Percentiles rank a stretch among this genome's conserved stretches.
Conservation (phyloP, 2,888 invertebrate genomes). For the Parthenolecanium corni region DNA sequence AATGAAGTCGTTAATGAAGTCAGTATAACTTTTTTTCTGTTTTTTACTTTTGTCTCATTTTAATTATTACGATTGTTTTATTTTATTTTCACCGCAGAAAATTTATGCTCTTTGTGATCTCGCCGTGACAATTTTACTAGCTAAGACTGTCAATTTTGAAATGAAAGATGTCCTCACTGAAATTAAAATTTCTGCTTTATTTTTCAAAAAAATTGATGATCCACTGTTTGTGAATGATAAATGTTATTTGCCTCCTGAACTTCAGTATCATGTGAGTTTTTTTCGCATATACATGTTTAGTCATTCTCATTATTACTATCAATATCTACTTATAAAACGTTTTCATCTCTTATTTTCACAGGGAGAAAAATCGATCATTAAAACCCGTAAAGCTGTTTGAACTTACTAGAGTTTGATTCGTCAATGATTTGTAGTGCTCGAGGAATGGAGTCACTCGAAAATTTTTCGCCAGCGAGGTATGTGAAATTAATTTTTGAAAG, state of each 20-base stretch:
- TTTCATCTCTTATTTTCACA: neutral
- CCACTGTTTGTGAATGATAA: constrained; percentile 56
- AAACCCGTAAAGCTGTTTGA: neutral
- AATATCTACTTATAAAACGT: neutral
- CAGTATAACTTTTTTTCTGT: constrained; percentile 39
- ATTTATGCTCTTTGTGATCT: constrained; percentile 94
- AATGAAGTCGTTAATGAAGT: constrained; percentile 75
- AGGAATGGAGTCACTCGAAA: too few species aligned
- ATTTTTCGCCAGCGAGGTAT: too few species aligned
- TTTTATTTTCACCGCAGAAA: constrained; percentile 53
- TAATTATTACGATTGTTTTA: neutral
- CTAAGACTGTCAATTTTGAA: constrained; percentile 77
- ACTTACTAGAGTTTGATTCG: constrained; percentile 3
- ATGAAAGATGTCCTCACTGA: constrained; percentile 79
- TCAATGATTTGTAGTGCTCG: too few species aligned
- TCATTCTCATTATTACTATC: neutral
- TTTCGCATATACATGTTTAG: neutral
- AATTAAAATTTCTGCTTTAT: constrained; percentile 79
- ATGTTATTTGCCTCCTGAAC: constrained; percentile 56
- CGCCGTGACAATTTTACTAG: constrained; percentile 77
- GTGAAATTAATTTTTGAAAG: too few species aligned
- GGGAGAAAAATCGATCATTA: constrained; percentile 19
- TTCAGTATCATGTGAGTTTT: constrained; percentile 40
- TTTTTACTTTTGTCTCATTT: neutral
- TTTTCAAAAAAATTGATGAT: constrained; percentile 61